Evolutionary conservation across 2,113 vertebrate genomes (phyloP), one percentile per base, ranked within the genome.

Genomic region (Helogale parvula): DNA sequence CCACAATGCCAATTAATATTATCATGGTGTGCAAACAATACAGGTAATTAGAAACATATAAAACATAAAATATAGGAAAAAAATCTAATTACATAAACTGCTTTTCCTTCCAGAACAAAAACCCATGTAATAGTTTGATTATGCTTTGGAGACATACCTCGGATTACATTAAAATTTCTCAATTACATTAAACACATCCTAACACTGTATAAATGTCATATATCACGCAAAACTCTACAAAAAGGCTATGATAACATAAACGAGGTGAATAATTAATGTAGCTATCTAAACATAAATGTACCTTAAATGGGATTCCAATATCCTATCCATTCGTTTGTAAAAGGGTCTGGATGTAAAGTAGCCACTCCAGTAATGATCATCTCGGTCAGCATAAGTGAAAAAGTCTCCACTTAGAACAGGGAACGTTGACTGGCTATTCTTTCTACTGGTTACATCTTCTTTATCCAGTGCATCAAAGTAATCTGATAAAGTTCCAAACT

Each of bases 331-430:
- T 0, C 99, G 98, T 81, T 99, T 99, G 97, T 99, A 99, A 95
- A 99, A 99, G 0, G 99, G 99, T 52, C 99, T 99, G 0, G 99
- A 99, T 60, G 99, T 99, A 96, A 99, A 99, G 98, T 99, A 99
- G 9, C 99, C 99, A 80, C 99, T 99, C 99, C 99, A 99, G 94
- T 99, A 99, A 97, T 99, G 99, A 95, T 99, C 99, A 35, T 99
- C 99, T 50, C 99, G 98, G 98, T 99, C 99, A 0, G 99, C 99
- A 15, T 99, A 99, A 0, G 99, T 99, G 98, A 99, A 99, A 98
- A 99, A 99, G 98, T 99, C 99, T 38, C 99, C 99, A 66, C 99
- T 99, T 15, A 99, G 17, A 54, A 99, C 98, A 10, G 99, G 99
- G 60, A 99, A 98, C 27, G 97, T 2, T 2, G 98, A 98, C 41